These are phyloP conservation scores for Drosophila tripunctata DNA, from an alignment of 2,888 invertebrate species.

Conservation along the genomic window DNA sequence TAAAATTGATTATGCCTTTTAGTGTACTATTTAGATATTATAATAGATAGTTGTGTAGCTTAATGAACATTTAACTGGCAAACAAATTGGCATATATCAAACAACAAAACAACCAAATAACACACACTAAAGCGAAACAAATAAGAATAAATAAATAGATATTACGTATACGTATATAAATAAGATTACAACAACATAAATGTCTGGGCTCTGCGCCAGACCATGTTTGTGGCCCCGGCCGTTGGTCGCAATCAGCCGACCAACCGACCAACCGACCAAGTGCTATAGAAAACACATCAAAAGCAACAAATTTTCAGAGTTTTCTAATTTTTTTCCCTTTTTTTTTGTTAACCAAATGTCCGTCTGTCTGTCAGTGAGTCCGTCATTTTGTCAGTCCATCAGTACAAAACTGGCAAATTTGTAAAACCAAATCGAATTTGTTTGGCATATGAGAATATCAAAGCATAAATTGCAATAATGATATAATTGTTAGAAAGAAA, in stretches of 20 bases:
- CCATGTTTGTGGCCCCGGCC: constrained; percentile 55
- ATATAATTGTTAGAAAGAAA: constrained; percentile 26
- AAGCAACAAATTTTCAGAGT: constrained; percentile 21
- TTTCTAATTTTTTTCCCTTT: background rate
- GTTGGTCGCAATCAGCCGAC: constrained; percentile 31
- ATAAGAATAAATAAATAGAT: constrained; percentile 36
- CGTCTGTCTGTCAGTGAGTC: constrained; percentile 12
- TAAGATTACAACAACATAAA: constrained; percentile 62
- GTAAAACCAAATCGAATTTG: constrained; percentile 8
- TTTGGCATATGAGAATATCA: constrained; percentile 18
- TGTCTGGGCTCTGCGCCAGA: constrained; percentile 81
- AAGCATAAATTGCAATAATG: constrained; percentile 23
- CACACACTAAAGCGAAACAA: no score
- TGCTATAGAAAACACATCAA: constrained; percentile 36
- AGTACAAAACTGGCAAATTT: constrained; percentile 13
- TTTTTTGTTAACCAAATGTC: constrained; percentile 19
- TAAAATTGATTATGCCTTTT: constrained; percentile 1
- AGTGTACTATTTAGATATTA: background rate
- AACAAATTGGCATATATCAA: constrained; percentile 48
- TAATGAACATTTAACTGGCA: constrained; percentile 55
- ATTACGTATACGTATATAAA: constrained; percentile 70
- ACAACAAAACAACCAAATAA: constrained; percentile 11
- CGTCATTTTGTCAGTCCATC: background rate
- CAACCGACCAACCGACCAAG: constrained; percentile 24
- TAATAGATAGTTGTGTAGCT: background rate